phyloP scores from a whole-genome alignment of 2,113 vertebrate genomes.

The Paralichthys olivaceus region DNA sequence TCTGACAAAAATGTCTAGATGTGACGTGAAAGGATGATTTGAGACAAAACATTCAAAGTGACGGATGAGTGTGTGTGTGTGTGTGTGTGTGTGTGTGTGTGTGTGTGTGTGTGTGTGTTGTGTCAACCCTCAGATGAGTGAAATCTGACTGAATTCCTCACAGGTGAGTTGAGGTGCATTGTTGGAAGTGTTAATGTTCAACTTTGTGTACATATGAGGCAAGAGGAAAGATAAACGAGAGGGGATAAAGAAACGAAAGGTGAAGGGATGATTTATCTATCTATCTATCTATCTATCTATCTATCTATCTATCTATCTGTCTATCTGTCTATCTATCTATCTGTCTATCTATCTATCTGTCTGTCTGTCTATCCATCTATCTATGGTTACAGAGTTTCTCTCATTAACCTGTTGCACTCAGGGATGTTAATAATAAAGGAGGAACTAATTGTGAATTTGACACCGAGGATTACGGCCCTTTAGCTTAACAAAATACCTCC shows the following conservation, averaged over 20 bases:
- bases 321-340: neutral
- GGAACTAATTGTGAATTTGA: constrained; percentile 91
- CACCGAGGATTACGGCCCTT: constrained; percentile 88
- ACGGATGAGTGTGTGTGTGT: neutral
- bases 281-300: neutral
- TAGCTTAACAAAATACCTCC: constrained; percentile 89
- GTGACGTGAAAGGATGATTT: neutral
- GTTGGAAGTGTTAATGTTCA: constrained; percentile 68
- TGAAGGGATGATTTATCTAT: neutral
- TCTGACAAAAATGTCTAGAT: neutral
- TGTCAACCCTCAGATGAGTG: constrained; percentile 23
- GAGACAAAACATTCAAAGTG: neutral
- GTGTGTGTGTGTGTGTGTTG: constrained; percentile 13
- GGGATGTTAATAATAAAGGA: constrained; percentile 86
- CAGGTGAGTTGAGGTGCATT: constrained; percentile 43
- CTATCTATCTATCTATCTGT: neutral
- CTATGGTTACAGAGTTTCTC: constrained; percentile 61
- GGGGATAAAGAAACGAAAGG: neutral
- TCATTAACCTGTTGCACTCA: constrained; percentile 73
- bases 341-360: neutral
- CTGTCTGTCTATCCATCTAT: constrained; percentile 19
- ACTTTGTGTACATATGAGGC: constrained; percentile 48
- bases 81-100: constrained; percentile 6
- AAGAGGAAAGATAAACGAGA: neutral
- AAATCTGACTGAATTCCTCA: constrained; percentile 51